These are phyloP conservation scores for Unio delphinus DNA, from an alignment of 2,888 invertebrate genomes.

Conservation along the genomic window DNA sequence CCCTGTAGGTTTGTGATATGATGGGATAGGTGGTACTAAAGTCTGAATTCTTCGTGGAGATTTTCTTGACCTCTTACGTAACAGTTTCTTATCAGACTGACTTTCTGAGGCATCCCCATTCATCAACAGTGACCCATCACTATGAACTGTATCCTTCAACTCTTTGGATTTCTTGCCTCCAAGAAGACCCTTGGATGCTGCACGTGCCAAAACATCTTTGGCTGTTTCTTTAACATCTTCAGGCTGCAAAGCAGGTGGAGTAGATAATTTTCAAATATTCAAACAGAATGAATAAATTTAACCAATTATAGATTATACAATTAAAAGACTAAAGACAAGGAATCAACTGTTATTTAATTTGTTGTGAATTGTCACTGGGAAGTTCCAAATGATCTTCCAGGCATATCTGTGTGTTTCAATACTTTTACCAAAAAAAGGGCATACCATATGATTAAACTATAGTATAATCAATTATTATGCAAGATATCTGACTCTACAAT, in stretches of 20 bases:
- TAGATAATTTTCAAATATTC: too few species aligned
- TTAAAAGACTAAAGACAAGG: too few species aligned
- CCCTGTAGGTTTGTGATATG: slow-evolving; percentile 31
- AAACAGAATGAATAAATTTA: too few species aligned
- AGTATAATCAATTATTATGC: too few species aligned
- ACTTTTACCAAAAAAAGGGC: too few species aligned
- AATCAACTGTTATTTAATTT: too few species aligned
- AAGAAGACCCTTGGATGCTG: slow-evolving; percentile 54
- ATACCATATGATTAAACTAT: too few species aligned
- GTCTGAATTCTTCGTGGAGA: slow-evolving; percentile 35
- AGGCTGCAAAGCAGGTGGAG: slow-evolving; percentile 39
- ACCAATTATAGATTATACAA: too few species aligned
- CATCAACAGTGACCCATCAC: slow-evolving; percentile 7
- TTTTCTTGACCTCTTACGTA: slow-evolving; percentile 38
- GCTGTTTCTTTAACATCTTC: slow-evolving; percentile 63
- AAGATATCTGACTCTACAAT: too few species aligned
- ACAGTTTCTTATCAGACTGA: slow-evolving; percentile 27
- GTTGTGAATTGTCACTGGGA: too few species aligned
- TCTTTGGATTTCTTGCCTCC: slow-evolving; percentile 35
- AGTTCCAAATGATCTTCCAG: too few species aligned
- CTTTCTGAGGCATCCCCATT: slow-evolving; percentile 32
- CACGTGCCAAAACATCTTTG: slow-evolving; percentile 59
- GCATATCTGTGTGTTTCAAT: too few species aligned
- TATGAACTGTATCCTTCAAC: slow-evolving; percentile 22
- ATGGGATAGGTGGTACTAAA: slow-evolving; percentile 13